These are phyloP conservation scores for Pseudoips prasinana DNA, from an alignment of 2,888 invertebrate species.

Conservation along the genomic window DNA sequence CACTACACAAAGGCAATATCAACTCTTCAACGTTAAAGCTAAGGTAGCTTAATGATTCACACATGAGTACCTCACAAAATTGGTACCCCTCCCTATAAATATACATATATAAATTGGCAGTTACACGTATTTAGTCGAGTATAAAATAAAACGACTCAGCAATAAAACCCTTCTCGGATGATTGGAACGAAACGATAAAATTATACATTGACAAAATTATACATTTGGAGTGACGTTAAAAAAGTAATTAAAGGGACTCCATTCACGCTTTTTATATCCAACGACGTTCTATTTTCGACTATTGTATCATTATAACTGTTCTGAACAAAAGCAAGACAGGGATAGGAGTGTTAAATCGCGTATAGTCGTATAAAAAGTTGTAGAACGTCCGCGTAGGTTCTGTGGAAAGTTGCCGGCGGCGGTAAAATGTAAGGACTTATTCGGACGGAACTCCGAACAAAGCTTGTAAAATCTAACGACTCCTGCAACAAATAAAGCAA, in stretches of 20 bases:
- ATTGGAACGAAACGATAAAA: constrained; percentile 44
- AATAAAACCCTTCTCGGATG: constrained; percentile 44
- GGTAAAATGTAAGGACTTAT: too few relatives aligned
- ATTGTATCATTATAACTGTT: constrained; percentile 26
- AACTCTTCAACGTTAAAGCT: too few relatives aligned
- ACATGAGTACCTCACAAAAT: not conserved
- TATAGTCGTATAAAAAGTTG: constrained; percentile 2
- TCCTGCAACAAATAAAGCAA: too few relatives aligned
- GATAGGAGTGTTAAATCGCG: constrained; percentile 26
- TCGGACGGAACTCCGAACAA: too few relatives aligned
- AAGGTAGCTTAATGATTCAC: not conserved
- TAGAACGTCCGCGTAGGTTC: too few relatives aligned
- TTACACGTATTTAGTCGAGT: constrained; percentile 23
- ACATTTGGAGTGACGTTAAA: constrained; percentile 47
- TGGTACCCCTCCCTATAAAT: too few relatives aligned
- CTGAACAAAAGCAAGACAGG: constrained; percentile 12
- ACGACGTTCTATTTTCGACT: constrained; percentile 37
- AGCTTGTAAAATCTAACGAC: too few relatives aligned
- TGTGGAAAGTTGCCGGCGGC: too few relatives aligned
- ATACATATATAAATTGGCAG: constrained; percentile 20
- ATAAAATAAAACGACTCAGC: constrained; percentile 35
- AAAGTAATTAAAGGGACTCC: constrained; percentile 39
- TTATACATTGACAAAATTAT: constrained; percentile 47
- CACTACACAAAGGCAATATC: too few relatives aligned
- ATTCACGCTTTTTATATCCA: constrained; percentile 35